Evolutionary conservation across 2,113 vertebrate genomes (phyloP).

Genomic region (Choloepus hoffmanni): DNA sequence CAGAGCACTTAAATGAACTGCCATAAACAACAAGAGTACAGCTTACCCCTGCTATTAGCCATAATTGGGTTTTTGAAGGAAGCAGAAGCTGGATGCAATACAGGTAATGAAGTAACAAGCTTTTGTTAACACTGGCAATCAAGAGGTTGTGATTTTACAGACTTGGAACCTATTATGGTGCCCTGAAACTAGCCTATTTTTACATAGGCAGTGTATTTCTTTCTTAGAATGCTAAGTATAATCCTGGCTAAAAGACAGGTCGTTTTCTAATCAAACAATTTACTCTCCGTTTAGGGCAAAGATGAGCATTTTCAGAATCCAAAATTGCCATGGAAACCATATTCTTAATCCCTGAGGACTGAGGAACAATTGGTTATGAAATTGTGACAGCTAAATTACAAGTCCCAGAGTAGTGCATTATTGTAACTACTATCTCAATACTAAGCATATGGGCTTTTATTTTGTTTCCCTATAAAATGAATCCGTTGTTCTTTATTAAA

Average conservation of each 20-base stretch:
- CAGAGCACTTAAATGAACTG: conserved; percentile 81
- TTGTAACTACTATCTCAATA: conserved; percentile 74
- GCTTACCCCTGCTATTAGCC: conserved; percentile 84
- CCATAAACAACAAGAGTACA: conserved; percentile 82
- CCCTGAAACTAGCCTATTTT: conserved; percentile 81
- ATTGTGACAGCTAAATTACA: conserved; percentile 82
- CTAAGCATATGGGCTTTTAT: conserved; percentile 74
- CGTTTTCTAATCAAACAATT: conserved; percentile 83
- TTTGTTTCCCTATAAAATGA: conserved; percentile 69
- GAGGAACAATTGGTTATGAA: conserved; percentile 82
- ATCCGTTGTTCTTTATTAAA: conserved; percentile 66
- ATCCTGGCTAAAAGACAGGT: conserved; percentile 79
- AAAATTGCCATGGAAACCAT: conserved; percentile 87
- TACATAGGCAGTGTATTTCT: conserved; percentile 78
- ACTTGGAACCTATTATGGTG: conserved; percentile 82
- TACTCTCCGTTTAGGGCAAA: conserved; percentile 79
- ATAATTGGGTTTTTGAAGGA: conserved; percentile 86
- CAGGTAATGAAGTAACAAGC: conserved; percentile 86
- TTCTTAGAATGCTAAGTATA: conserved; percentile 72
- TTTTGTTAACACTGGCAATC: conserved; percentile 87
- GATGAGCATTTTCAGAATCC: conserved; percentile 83
- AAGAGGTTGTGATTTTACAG: conserved; percentile 85
- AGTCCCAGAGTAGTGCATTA: conserved; percentile 74
- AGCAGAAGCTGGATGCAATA: conserved; percentile 86
- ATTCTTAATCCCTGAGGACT: conserved; percentile 73